Evolutionary conservation across 2,888 invertebrate species (phyloP).

Genomic region (Microplitis deprimator): DNA sequence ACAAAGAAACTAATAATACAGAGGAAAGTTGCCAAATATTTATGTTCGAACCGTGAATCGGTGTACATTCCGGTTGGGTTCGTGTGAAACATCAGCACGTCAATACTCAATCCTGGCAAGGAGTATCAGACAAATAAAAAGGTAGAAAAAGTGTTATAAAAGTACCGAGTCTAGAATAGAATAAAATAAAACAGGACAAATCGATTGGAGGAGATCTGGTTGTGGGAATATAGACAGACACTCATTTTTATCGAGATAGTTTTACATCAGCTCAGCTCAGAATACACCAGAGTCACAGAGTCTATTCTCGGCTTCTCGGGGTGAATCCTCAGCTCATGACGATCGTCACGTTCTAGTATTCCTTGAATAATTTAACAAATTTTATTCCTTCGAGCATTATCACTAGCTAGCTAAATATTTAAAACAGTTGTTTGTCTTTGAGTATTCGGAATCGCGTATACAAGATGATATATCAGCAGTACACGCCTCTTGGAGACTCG

Average conservation of each 20-base stretch:
- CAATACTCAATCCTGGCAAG: not conserved
- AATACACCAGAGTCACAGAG: not conserved
- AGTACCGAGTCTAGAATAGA: not conserved
- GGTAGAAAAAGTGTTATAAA: not conserved
- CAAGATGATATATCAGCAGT: not conserved
- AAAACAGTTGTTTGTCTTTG: slow-evolving; percentile 4
- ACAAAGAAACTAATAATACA: not conserved
- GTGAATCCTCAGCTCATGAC: slow-evolving; percentile 15
- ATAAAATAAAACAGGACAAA: not conserved
- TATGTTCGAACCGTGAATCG: slow-evolving; percentile 2
- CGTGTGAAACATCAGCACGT: slow-evolving; percentile 2
- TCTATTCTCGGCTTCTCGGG: slow-evolving; percentile 10
- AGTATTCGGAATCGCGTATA: slow-evolving; percentile 2
- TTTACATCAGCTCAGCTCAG: not conserved
- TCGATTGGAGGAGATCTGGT: not conserved
- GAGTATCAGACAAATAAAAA: not conserved
- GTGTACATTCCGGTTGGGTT: slow-evolving; percentile 6
- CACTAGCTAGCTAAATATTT: not conserved
- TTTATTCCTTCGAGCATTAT: not conserved
- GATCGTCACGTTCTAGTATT: slow-evolving; percentile 21
- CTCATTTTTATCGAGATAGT: not conserved
- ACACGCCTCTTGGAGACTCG: not conserved
- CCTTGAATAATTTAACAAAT: not conserved
- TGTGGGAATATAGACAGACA: not conserved
- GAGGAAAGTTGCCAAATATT: slow-evolving; percentile 15